A percentile compares a stretch with the other conserved stretches of the same genome.
Conservation (phyloP, 2,888 invertebrate genomes). For the Tuberolachnus salignus region DNA sequence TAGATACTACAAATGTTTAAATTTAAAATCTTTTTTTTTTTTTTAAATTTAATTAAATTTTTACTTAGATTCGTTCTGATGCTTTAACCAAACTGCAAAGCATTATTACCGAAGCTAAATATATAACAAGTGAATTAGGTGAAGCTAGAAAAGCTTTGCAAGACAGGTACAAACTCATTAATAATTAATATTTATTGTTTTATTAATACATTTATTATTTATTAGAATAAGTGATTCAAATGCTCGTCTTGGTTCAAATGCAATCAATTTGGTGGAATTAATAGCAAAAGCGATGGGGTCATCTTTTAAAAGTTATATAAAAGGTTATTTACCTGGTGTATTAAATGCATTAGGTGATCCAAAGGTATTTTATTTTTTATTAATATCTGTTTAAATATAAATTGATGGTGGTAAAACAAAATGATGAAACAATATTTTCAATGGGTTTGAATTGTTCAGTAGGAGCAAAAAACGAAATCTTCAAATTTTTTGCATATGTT, state of each 20-base stretch:
- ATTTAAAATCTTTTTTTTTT: conserved; percentile 16
- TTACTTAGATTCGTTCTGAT: conserved; percentile 70
- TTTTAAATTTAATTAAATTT: conserved; percentile 1
- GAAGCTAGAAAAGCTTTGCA: conserved; percentile 79
- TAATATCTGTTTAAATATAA: background rate
- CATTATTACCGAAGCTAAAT: conserved; percentile 76
- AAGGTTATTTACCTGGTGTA: conserved; percentile 83
- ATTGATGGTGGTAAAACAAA: too few species aligned
- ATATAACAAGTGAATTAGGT: conserved; percentile 82
- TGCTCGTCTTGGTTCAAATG: conserved; percentile 84
- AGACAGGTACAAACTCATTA: conserved; percentile 39
- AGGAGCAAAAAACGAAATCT: too few species aligned
- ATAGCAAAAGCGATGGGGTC: conserved; percentile 82
- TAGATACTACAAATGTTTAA: background rate
- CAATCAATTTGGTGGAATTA: conserved; percentile 81
- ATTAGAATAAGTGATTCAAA: conserved; percentile 86
- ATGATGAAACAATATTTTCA: too few species aligned
- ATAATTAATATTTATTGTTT: too few species aligned
- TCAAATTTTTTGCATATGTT: too few species aligned
- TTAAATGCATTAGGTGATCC: conserved; percentile 70
- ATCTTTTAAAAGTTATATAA: conserved; percentile 78
- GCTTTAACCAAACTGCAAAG: conserved; percentile 74
- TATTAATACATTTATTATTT: conserved; percentile 61
- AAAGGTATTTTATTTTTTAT: conserved; percentile 68
- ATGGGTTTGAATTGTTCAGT: too few species aligned